A percentile compares a stretch with the other conserved stretches of the same genome.
phyloP scores from a whole-genome alignment of 2,888 invertebrate genomes.

The Drosophila prolongata region DNA sequence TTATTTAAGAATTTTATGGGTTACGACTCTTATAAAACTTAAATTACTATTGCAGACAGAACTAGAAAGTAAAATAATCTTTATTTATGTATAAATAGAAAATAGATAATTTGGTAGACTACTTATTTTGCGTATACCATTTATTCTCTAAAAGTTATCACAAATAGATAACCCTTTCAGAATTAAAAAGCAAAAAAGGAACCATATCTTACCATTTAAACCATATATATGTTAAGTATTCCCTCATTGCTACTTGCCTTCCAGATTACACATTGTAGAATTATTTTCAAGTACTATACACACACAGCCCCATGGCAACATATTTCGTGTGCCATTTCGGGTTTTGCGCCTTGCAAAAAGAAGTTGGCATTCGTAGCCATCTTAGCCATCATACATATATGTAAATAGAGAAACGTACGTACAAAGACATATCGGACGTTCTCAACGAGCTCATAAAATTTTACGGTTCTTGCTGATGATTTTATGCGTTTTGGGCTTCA shows the following conservation, averaged over 20 bases:
- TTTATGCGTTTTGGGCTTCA: conserved; percentile 53
- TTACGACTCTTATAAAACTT: too few relatives aligned
- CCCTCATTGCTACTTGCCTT: conserved; percentile 6
- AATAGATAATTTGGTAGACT: too few relatives aligned
- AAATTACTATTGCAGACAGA: too few relatives aligned
- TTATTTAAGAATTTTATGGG: too few relatives aligned
- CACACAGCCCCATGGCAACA: conserved; percentile 1
- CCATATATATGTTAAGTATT: too few relatives aligned
- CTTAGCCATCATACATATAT: conserved; percentile 13
- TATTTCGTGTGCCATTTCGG: conserved; percentile 28
- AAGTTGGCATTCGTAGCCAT: conserved; percentile 13
- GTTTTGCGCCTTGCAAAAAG: conserved; percentile 37
- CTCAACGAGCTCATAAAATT: conserved; percentile 47
- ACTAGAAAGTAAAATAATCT: too few relatives aligned
- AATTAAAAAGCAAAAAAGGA: conserved; percentile 1
- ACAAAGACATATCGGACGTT: conserved; percentile 35
- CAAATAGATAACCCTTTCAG: conserved; percentile 14
- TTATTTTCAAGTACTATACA: conserved; percentile 36
- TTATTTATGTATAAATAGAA: too few relatives aligned
- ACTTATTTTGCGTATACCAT: too few relatives aligned
- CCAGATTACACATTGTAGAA: conserved; percentile 39
- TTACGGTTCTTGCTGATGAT: conserved; percentile 56
- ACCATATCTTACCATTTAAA: not conserved
- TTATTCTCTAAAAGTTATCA: conserved; percentile 5
- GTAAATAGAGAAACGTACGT: conserved; percentile 14